Evolutionary conservation across 1,140 invertebrate genomes (phyloP).

Genomic region (Nephila pilipes): DNA sequence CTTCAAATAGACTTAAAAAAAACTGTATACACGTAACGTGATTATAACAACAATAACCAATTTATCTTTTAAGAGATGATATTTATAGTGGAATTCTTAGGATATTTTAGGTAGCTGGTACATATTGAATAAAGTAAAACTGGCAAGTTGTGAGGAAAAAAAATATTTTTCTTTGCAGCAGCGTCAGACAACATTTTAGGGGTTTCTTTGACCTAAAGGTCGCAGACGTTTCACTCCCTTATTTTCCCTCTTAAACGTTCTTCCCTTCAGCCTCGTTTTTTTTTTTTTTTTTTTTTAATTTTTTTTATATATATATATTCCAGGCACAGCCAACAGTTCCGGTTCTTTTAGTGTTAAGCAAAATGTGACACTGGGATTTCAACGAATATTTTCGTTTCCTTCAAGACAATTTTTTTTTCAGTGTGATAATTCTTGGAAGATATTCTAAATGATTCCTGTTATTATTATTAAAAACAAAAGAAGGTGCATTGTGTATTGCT

Average conservation of each 20-base stretch:
- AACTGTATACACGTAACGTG: too few relatives aligned
- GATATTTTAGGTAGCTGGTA: not conserved
- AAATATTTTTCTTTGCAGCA: not conserved
- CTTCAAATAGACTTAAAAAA: too few relatives aligned
- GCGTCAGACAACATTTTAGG: not conserved
- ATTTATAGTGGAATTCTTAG: too few relatives aligned
- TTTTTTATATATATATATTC: not conserved
- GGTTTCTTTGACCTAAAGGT: not conserved
- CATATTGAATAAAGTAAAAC: not conserved
- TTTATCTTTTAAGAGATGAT: too few relatives aligned
- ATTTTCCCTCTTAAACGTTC: constrained; percentile 25
- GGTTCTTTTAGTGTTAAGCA: not conserved
- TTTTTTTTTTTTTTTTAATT: not conserved
- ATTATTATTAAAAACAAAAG: too few relatives aligned
- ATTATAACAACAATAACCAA: too few relatives aligned
- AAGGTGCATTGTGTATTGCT: too few relatives aligned
- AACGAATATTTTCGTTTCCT: too few relatives aligned
- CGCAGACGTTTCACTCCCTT: not conserved
- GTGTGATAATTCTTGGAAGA: too few relatives aligned
- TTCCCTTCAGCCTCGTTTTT: not conserved
- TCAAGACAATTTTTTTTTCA: too few relatives aligned
- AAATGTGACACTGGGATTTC: too few relatives aligned
- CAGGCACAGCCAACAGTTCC: not conserved
- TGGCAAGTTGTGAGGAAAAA: not conserved
- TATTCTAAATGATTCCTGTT: too few relatives aligned